Conservation (phyloP, 2,797 vertebrate species). For the Pagetopsis macropterus region DNA sequence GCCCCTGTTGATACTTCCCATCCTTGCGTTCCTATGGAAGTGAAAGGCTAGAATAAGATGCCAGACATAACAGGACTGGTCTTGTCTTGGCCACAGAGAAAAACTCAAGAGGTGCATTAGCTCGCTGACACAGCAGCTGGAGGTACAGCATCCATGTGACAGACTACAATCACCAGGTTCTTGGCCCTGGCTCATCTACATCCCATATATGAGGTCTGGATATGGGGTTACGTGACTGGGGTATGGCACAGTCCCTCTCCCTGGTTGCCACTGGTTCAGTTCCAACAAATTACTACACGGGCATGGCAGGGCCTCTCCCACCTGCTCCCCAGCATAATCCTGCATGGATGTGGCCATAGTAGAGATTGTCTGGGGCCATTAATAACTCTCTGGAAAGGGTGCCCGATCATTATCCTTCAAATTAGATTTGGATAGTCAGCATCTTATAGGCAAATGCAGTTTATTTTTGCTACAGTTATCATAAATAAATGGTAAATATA, state of each 20-base stretch:
- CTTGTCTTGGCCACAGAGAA: slow-evolving; percentile 6
- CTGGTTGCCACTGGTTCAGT: slow-evolving; percentile 36
- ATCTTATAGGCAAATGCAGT: slow-evolving; percentile 13
- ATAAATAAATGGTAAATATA: slow-evolving; percentile 34
- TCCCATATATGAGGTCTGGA: slow-evolving; percentile 28
- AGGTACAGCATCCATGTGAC: slow-evolving; percentile 23
- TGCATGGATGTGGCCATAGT: slow-evolving; percentile 5
- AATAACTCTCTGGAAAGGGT: slow-evolving; percentile 24
- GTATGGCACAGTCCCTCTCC: slow-evolving; percentile 27
- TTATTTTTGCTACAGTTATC: slow-evolving; percentile 36
- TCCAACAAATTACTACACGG: slow-evolving; percentile 55
- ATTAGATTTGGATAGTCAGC: slow-evolving; percentile 34
- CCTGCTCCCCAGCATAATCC: slow-evolving; percentile 55
- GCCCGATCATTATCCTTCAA: slow-evolving; percentile 14
- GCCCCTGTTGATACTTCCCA: neutral
- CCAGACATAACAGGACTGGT: neutral
- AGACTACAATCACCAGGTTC: slow-evolving; percentile 22
- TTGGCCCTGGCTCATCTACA: slow-evolving; percentile 25
- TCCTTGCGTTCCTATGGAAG: neutral
- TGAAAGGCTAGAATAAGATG: slow-evolving; percentile 11
- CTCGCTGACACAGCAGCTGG: slow-evolving; percentile 36
- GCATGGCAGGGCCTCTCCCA: slow-evolving; percentile 51
- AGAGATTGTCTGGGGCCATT: slow-evolving; percentile 14
- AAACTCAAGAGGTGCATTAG: slow-evolving; percentile 16
- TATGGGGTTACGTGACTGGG: slow-evolving; percentile 32